Evolutionary conservation across 1,140 invertebrate genomes (phyloP), one percentile per base, ranked within the genome.

Genomic region (Parapsyche elsis): DNA sequence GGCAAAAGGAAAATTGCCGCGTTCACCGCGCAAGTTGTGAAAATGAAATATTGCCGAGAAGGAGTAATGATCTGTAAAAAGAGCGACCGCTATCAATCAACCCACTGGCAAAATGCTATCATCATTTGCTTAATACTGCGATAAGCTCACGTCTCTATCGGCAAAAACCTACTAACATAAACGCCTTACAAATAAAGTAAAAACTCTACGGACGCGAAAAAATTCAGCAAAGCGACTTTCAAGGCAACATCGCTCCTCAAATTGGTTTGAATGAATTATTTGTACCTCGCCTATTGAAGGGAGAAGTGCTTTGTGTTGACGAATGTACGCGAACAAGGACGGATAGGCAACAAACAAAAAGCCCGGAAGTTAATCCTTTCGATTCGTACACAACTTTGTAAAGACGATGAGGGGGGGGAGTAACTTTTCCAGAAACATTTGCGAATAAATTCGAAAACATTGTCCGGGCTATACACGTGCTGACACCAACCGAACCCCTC

Each of bases 41-140:
- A 71, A 71, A 71, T 71, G 67, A 71, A 71, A 71, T 71, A 71
- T 71, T 5, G 67, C 9, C 45, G 19, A 24, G 21, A 16, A 73
- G 45, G n/a, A 73, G 71, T 73, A 73, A 73, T 73, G 71, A 73
- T 73, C 71, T 73, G 71, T 73, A 73, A 73, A 73, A 73, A 73
- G 71, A 46, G 45, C 71, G 71, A 73, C 71, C 38, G 45, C 16
- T 73, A 73, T 73, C 45, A 73, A 73, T 73, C 71, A 73, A 73
- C 45, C 45, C 24, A 61, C 14, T 21, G 57, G 30, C 30, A 9
- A 67, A 67, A 67, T 67, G 5, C 64, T n/a, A 67, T 67, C 64
- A 67, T 26, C 64, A 14, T 67, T 67, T 53, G 16, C 49, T 53
- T 53, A 53, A 53, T 53, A 53, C 49, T 12, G 49, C 49, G 49